A percentile compares a stretch with the other conserved stretches of the same genome.
Conservation (phyloP, 2,888 invertebrate genomes). For the Leptinotarsa haldemani region DNA sequence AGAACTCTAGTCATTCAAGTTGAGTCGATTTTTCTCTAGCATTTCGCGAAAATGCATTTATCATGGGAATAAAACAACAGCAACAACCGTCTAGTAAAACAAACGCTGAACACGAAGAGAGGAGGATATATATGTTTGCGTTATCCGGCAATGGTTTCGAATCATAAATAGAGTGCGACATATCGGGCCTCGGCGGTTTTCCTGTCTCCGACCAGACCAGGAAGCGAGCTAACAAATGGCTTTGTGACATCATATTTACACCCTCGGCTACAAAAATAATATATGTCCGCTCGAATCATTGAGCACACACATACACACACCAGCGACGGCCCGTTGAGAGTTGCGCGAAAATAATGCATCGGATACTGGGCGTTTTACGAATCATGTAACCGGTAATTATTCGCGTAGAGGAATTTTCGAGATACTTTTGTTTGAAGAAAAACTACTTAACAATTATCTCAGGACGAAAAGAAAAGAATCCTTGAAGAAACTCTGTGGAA, state of each 20-base stretch:
- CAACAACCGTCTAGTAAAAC: conserved; percentile 1
- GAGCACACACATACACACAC: conserved; percentile 56
- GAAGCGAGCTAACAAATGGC: conserved; percentile 65
- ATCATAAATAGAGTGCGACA: conserved; percentile 65
- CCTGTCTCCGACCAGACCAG: conserved; percentile 63
- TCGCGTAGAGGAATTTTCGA: background rate
- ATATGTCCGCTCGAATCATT: conserved; percentile 67
- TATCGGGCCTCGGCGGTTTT: conserved; percentile 65
- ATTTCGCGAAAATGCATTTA: background rate
- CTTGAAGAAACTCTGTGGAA: too few relatives aligned
- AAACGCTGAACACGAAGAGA: background rate
- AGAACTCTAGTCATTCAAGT: too few relatives aligned
- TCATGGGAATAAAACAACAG: background rate
- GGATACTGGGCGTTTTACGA: conserved; percentile 16
- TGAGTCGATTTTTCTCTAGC: too few relatives aligned
- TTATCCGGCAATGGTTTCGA: conserved; percentile 42
- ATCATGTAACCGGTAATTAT: background rate
- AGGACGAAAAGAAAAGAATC: too few relatives aligned
- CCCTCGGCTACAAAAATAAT: conserved; percentile 66
- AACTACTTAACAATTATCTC: background rate
- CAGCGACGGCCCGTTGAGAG: conserved; percentile 60
- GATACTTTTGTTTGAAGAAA: background rate
- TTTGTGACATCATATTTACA: conserved; percentile 67
- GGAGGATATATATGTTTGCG: conserved; percentile 30
- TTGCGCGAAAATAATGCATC: conserved; percentile 33